These are phyloP conservation scores for Odontomachus brunneus DNA, from an alignment of 1,140 invertebrate species.

Conservation along the genomic window DNA sequence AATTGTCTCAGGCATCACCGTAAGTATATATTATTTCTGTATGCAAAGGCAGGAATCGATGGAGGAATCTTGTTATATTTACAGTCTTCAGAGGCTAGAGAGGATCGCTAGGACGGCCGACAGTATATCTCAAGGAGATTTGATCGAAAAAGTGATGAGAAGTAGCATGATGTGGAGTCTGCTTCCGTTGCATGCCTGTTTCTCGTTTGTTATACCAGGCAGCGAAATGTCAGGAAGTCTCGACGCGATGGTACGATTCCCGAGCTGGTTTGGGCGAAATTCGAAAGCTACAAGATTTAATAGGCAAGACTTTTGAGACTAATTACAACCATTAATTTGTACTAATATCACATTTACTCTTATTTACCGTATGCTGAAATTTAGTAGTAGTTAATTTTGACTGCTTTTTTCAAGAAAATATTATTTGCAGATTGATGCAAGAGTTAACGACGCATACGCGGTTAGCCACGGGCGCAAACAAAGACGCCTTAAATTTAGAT, in stretches of 20 bases:
- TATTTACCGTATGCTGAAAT: neutral
- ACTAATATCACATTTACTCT: neutral
- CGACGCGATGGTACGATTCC: slow-evolving; percentile 93
- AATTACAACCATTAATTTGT: neutral
- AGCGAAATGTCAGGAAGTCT: slow-evolving; percentile 93
- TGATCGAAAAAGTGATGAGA: slow-evolving; percentile 93
- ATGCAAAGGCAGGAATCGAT: neutral
- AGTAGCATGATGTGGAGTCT: slow-evolving; percentile 93
- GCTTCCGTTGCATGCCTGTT: slow-evolving; percentile 96
- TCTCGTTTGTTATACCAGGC: slow-evolving; percentile 96
- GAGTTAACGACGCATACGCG: slow-evolving; percentile 81
- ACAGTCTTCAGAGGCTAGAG: slow-evolving; percentile 87
- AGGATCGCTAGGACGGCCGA: slow-evolving; percentile 93
- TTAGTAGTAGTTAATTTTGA: neutral
- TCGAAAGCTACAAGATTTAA: slow-evolving; percentile 93
- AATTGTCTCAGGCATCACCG: slow-evolving; percentile 88
- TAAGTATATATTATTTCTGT: slow-evolving; percentile 79
- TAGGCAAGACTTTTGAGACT: slow-evolving; percentile 84
- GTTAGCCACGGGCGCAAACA: slow-evolving; percentile 89
- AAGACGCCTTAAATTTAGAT: slow-evolving; percentile 92
- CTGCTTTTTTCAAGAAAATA: slow-evolving; percentile 43
- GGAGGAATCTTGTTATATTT: slow-evolving; percentile 51
- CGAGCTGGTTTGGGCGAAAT: slow-evolving; percentile 98
- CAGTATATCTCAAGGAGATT: slow-evolving; percentile 94
- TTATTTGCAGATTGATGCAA: slow-evolving; percentile 76